These are phyloP conservation scores for Hypolimnas misippus DNA, from an alignment of 2,888 invertebrate species.

Conservation along the genomic window DNA sequence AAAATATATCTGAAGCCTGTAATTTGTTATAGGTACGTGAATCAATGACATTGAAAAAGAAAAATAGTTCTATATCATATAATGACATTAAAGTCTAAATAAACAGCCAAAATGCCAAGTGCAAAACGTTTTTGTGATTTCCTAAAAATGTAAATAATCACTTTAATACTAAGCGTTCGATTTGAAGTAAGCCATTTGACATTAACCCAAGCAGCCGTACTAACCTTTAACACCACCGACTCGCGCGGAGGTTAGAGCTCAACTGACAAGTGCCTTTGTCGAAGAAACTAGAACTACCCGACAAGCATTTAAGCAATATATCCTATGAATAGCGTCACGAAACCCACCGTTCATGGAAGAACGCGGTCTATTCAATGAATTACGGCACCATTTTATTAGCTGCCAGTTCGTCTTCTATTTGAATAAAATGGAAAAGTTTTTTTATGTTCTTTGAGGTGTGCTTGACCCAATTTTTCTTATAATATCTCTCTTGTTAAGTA, in stretches of 20 bases:
- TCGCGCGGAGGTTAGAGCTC: slow-evolving; percentile 46
- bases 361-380: slow-evolving; percentile 55
- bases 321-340: slow-evolving; percentile 56
- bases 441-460: not conserved
- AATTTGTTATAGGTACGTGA: no score
- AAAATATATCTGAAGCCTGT: no score
- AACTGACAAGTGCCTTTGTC: slow-evolving; percentile 41
- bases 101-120: no score
- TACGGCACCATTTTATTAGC: slow-evolving; percentile 59
- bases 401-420: slow-evolving; percentile 50
- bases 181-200: no score
- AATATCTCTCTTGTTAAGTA: not conserved
- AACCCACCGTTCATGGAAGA: slow-evolving; percentile 51
- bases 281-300: slow-evolving; percentile 47
- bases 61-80: no score
- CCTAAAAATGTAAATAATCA: no score
- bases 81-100: no score
- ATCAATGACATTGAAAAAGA: no score
- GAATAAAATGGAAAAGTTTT: not conserved
- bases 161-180: no score
- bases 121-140: no score
- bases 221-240: slow-evolving; percentile 29
- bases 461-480: not conserved
- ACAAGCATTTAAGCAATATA: slow-evolving; percentile 51
- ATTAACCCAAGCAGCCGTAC: not conserved